Percentiles rank a stretch among this genome's conserved stretches.
phyloP scores from a whole-genome alignment of 2,113 vertebrate species.

The Aptenodytes forsteri region DNA sequence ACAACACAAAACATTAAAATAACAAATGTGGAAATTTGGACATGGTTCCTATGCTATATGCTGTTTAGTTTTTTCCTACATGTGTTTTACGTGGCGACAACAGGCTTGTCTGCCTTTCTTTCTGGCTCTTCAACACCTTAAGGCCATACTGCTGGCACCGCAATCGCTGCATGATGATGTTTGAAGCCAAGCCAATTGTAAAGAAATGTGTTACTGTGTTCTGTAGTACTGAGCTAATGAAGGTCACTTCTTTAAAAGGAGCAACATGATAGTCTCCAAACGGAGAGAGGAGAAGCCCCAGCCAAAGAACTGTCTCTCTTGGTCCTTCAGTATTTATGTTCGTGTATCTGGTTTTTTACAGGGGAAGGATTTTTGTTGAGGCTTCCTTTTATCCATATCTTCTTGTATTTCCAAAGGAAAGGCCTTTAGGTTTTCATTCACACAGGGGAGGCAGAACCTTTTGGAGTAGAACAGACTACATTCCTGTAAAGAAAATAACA shows the following conservation, averaged over 20 bases:
- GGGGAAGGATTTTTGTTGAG: background rate
- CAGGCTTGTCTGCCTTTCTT: background rate
- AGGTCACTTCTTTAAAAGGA: slow-evolving; percentile 41
- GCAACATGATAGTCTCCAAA: background rate
- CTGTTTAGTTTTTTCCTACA: background rate
- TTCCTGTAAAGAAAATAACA: slow-evolving; percentile 72
- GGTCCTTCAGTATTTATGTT: background rate
- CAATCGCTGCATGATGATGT: background rate
- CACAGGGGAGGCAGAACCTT: slow-evolving; percentile 86
- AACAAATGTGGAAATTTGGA: background rate
- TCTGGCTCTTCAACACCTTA: background rate
- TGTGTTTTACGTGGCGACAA: background rate
- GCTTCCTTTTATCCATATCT: slow-evolving; percentile 81
- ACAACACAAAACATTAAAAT: background rate
- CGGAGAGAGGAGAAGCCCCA: background rate
- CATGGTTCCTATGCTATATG: background rate
- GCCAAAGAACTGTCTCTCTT: background rate
- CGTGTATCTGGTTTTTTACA: background rate
- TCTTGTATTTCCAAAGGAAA: slow-evolving; percentile 85
- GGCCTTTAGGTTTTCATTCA: slow-evolving; percentile 78
- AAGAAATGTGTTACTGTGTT: background rate
- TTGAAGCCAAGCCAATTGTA: background rate
- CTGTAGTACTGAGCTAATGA: background rate
- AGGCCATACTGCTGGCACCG: background rate
- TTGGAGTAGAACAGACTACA: slow-evolving; percentile 90